Conservation (phyloP, 1,140 invertebrate species). For the Sycobia sp. region DNA sequence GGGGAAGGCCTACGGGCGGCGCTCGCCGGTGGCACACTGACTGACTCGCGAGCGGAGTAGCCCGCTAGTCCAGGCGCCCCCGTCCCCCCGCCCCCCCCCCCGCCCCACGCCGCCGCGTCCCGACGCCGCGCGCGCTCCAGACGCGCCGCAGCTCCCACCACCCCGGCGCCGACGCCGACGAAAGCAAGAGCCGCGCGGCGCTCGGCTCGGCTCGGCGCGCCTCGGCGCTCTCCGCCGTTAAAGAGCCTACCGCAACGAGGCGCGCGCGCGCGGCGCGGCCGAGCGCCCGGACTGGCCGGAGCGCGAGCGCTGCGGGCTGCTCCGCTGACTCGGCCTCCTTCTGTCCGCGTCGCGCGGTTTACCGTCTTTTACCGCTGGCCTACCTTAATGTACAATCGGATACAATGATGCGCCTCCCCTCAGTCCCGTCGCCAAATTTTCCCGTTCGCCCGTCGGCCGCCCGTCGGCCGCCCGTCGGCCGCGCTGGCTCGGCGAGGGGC, state of each 20-base stretch:
- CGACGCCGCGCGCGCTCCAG: slow-evolving; percentile 21
- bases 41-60: slow-evolving; percentile 59
- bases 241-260: slow-evolving; percentile 27
- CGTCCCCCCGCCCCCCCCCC: slow-evolving; percentile 46
- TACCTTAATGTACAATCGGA: too few relatives aligned
- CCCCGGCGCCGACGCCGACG: slow-evolving; percentile 38
- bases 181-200: slow-evolving; percentile 32
- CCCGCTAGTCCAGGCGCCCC: slow-evolving; percentile 57
- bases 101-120: slow-evolving; percentile 39
- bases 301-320: slow-evolving; percentile 13
- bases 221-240: slow-evolving; percentile 20
- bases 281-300: not conserved
- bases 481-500: too few relatives aligned
- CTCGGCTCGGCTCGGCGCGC: slow-evolving; percentile 37
- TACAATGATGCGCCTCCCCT: too few relatives aligned
- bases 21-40: slow-evolving; percentile 61
- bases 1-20: slow-evolving; percentile 44
- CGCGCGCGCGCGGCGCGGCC: slow-evolving; percentile 1
- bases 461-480: not conserved
- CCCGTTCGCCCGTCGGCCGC: not conserved
- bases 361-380: slow-evolving; percentile 27
- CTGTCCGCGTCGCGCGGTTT: not conserved
- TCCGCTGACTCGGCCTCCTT: not conserved
- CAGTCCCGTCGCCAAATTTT: not conserved
- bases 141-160: slow-evolving; percentile 40